These are phyloP conservation scores for Poecile montanus DNA, from an alignment of 2,797 vertebrate genomes.

Conservation along the genomic window DNA sequence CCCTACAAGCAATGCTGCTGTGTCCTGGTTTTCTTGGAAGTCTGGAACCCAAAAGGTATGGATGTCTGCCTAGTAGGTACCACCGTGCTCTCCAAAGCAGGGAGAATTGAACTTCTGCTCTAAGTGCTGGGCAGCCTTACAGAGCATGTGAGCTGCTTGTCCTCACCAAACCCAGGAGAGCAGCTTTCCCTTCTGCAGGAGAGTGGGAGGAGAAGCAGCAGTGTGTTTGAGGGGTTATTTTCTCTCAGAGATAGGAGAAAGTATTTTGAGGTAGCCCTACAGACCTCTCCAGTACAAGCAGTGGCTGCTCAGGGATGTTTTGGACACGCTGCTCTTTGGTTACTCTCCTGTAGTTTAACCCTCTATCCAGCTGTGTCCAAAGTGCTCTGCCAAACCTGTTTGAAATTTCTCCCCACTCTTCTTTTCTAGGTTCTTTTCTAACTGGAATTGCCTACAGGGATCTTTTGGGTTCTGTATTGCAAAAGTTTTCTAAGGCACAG, in stretches of 20 bases:
- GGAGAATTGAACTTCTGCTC: not conserved
- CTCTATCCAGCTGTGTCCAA: not conserved
- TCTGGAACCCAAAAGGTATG: not conserved
- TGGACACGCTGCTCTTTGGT: rapidly evolving
- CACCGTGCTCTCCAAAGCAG: not conserved
- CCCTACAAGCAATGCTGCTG: not conserved
- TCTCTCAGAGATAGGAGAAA: not conserved
- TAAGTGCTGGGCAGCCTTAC: not conserved
- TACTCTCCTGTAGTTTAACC: not conserved
- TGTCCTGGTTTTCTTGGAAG: not conserved
- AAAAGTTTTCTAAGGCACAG: constrained; percentile 27
- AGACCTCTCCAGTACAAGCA: not conserved
- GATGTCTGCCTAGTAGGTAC: not conserved
- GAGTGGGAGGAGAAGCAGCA: not conserved
- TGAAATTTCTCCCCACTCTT: not conserved
- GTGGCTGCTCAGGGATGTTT: not conserved
- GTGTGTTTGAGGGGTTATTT: not conserved
- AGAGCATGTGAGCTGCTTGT: not conserved
- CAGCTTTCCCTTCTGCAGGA: not conserved
- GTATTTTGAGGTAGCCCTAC: not conserved
- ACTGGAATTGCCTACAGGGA: not conserved
- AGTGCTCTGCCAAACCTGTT: not conserved
- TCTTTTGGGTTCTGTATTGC: not conserved
- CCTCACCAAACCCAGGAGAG: not conserved
- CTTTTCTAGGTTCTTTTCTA: not conserved